Conservation (phyloP, 2,797 vertebrate genomes). For the Notolabrus celidotus region DNA sequence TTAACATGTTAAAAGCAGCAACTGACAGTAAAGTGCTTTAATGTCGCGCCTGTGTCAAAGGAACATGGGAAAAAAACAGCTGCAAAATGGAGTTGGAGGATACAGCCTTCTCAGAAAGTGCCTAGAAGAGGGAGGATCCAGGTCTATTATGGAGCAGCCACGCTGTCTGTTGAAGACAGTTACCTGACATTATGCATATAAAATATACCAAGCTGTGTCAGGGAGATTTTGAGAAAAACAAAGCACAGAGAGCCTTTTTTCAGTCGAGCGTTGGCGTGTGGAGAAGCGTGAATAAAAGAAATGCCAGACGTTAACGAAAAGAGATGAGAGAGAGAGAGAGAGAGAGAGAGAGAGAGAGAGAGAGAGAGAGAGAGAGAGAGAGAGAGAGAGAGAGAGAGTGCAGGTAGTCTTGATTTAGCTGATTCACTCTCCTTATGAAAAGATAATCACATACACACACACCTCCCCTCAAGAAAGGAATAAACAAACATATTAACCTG, state of each 20-base stretch:
- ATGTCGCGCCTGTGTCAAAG: background rate
- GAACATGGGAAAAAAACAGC: background rate
- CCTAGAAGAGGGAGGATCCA: background rate
- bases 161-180: constrained; percentile 26
- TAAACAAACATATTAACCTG: constrained; percentile 46
- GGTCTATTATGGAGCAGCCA: constrained; percentile 17
- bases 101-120: background rate
- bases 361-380: too few species aligned
- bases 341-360: too few species aligned
- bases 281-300: background rate
- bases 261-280: background rate
- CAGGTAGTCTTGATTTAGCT: constrained; percentile 26
- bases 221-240: constrained; percentile 4
- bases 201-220: constrained; percentile 14
- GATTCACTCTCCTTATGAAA: constrained; percentile 43
- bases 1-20: background rate
- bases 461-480: constrained; percentile 2
- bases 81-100: background rate
- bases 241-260: constrained; percentile 4
- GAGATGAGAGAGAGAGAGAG: background rate
- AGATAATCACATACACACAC: constrained; percentile 6
- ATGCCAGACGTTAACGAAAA: background rate
- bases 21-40: background rate
- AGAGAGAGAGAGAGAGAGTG: background rate
- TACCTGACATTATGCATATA: constrained; percentile 19